phyloP scores from a whole-genome alignment of 2,888 invertebrate species.

The Monopis laevigella region DNA sequence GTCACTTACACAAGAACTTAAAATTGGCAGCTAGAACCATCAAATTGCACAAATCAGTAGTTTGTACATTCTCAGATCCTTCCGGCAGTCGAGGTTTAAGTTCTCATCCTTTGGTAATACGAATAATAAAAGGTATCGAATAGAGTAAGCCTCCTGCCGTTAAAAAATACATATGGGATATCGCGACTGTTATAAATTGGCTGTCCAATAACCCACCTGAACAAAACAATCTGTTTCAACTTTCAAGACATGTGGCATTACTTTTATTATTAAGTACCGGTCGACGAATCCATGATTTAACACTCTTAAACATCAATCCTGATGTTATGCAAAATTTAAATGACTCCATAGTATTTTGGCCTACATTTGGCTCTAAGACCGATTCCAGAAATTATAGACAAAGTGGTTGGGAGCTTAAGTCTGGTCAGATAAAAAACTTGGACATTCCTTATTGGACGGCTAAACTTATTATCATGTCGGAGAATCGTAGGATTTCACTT shows the following conservation, averaged over 20 bases:
- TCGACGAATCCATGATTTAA: constrained; percentile 7
- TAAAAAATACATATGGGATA: background rate
- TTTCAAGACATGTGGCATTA: background rate
- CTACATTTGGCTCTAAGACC: constrained; percentile 9
- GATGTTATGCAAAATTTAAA: background rate
- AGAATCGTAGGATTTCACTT: background rate
- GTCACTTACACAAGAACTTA: background rate
- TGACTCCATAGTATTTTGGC: constrained; percentile 4
- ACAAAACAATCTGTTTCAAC: background rate
- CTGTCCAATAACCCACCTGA: background rate
- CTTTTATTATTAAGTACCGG: constrained; percentile 6
- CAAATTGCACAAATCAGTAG: too few species aligned
- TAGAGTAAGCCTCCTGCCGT: background rate
- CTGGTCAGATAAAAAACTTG: background rate
- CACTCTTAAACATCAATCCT: background rate
- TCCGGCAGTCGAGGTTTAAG: background rate
- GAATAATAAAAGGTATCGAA: background rate
- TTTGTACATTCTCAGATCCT: too few species aligned
- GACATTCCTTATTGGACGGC: background rate
- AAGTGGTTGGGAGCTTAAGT: constrained; percentile 3
- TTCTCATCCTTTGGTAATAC: background rate
- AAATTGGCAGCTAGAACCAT: background rate
- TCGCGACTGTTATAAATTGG: background rate
- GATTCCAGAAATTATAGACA: background rate
- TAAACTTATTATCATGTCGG: background rate